Evolutionary conservation across 2,888 invertebrate genomes (phyloP).

Genomic region (Harpagoxenus sublaevis): DNA sequence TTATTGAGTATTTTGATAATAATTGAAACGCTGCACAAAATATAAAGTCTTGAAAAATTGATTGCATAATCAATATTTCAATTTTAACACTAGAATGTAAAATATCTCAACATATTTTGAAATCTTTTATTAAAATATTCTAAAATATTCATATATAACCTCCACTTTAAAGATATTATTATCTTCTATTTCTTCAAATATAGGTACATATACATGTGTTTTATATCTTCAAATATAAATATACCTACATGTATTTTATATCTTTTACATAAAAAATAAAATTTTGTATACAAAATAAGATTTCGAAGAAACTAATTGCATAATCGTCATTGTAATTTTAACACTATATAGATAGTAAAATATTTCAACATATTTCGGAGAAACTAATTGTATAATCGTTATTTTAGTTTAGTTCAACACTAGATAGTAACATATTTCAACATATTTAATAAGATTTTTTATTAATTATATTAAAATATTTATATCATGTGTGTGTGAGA

Average conservation of each 20-base stretch:
- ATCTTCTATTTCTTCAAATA: neutral
- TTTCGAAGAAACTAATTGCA: too few relatives aligned
- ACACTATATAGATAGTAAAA: too few relatives aligned
- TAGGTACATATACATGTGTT: too few relatives aligned
- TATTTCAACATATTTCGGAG: too few relatives aligned
- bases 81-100: neutral
- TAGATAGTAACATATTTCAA: too few relatives aligned
- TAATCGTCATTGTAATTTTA: too few relatives aligned
- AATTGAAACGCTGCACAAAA: neutral
- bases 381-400: too few relatives aligned
- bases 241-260: neutral
- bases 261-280: neutral
- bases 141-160: neutral
- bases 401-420: too few relatives aligned
- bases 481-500: too few relatives aligned
- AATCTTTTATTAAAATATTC: neutral
- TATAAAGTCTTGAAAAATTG: slow-evolving; percentile 5
- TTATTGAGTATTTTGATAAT: neutral
- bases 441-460: too few relatives aligned
- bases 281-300: too few relatives aligned
- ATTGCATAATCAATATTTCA: neutral
- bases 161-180: neutral
- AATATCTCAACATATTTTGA: neutral
- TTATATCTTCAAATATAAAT: neutral
- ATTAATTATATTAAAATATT: too few relatives aligned